Base-by-base conservation (phyloP, 2,113 vertebrate species). In the Pycnonotus jocosus region DNA sequence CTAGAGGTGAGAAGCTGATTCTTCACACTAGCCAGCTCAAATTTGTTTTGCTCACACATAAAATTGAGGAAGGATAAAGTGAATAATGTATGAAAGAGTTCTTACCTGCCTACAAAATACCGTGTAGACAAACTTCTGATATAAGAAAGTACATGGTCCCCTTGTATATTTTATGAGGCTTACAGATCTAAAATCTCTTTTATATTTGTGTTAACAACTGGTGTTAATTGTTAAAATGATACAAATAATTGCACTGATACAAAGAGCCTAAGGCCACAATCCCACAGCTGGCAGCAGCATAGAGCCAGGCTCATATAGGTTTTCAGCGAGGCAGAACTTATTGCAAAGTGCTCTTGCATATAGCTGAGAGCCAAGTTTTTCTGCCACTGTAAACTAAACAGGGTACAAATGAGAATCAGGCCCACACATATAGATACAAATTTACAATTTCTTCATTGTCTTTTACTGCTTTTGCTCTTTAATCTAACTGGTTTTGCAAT, bases 401-500 rank as follows among this genome's bases (percentile, higher is more conserved):
- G 5, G 30, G 13, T 54, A 62, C 2, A 9, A 81, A 62, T 15
- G 5, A 88, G 35, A 93, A 86, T 24, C 10, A 15, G 51, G 15
- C 28, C 51, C 20, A 48, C 38, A 56, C 14, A 24, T 31, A 51
- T 6, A 69, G n/a, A 38, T 44, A 56, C 2, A 53, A 58, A 83
- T 73, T 85, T 77, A 85, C 12, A 61, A 47, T 87, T 85, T 91
- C 38, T 78, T 82, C 6, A 51, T 79, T 94, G 61, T 92, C 54
- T 89, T 92, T 84, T 78, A 78, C 21, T 6, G 7, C 28, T 74
- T 68, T 28, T 81, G 25, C 35, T 86, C n/a, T 78, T 84, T 38
- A 82, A 48, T 69, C 28, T 83, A 57, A 73, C 86, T 47, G 35
- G 8, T 33, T 96, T 87, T 94, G 80, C 54, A 96, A 79, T 62